phyloP scores from a whole-genome alignment of 2,888 invertebrate species.

The Helleia helle region DNA sequence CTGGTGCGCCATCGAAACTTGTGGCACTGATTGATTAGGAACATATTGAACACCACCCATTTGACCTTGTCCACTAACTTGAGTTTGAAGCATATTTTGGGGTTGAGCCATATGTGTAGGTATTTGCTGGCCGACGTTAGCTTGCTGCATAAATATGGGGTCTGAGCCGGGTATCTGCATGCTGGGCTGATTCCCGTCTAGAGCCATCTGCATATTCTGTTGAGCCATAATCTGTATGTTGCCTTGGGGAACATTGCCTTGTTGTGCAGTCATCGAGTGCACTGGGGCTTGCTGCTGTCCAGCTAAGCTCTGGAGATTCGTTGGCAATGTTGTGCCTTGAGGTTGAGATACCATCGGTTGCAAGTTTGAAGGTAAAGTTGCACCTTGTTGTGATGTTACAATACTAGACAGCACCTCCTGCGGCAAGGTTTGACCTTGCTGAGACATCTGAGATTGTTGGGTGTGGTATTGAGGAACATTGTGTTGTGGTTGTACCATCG shows the following conservation, averaged over 20 bases:
- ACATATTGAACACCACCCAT: conserved; percentile 61
- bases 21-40: conserved; percentile 49
- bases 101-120: conserved; percentile 59
- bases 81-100: conserved; percentile 60
- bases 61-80: conserved; percentile 58
- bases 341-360: conserved; percentile 62
- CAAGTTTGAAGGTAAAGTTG: conserved; percentile 57
- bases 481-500: conserved; percentile 66
- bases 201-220: conserved; percentile 71
- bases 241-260: conserved; percentile 73
- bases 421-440: conserved; percentile 64
- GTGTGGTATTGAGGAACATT: conserved; percentile 66
- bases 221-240: conserved; percentile 74
- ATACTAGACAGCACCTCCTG: conserved; percentile 67
- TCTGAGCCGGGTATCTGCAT: conserved; percentile 72
- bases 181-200: conserved; percentile 69
- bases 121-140: conserved; percentile 58
- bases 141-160: conserved; percentile 64
- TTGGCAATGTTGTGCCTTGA: conserved; percentile 76
- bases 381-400: conserved; percentile 66
- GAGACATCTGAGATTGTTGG: conserved; percentile 63
- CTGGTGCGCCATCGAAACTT: conserved; percentile 61
- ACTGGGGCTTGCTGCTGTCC: conserved; percentile 64
- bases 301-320: conserved; percentile 69
- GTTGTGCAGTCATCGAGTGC: conserved; percentile 61